Base-by-base conservation (phyloP, 2,113 vertebrate species). In the Phoxinus phoxinus region DNA sequence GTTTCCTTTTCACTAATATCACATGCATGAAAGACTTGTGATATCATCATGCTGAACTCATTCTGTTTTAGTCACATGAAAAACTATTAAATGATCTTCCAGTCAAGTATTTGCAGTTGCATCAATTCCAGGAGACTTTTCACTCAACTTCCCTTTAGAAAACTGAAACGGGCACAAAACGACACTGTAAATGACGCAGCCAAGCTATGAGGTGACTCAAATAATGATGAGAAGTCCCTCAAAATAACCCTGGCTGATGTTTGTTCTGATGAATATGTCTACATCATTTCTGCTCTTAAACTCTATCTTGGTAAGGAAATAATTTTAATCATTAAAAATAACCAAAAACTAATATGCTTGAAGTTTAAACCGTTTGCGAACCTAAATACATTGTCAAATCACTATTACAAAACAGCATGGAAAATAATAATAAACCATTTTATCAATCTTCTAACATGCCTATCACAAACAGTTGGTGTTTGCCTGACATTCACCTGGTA, bases 1-100 rank as follows among this genome's bases (percentile, higher is more conserved):
- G 17, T 77, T 77, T 77, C 15, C 27, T 77, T 77, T 75, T 4
- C 72, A 30, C n/a, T 77, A 56, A 23, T 30, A 30, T 51, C 30
- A 51, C 46, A 77, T 21, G 25, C 13, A 56, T 56, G 6, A 23
- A 37, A 77, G 48, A 51, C 13, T 4, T 48, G 9, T 37, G 21
- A 37, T n/a, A n/a, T 77, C 27, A 35, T 58, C 10, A 32, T 21
- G 9, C 27, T 27, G 27, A 13, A 13, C 19, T 72, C 9, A 41
- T 41, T 41, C 1, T 35, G 75, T 41, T 5, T 79, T 25, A 37
- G 41, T 17, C 41, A 48, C 41, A 73, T 25, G 35, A 6, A 51
- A 72, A 21, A 25, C 5, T 17, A 25, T 17, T 74, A 74, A 72
- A 73, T 46, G 6, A 6, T 41, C 41, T 44, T 73, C 41, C 37